Evolutionary conservation across 2,888 invertebrate species (phyloP).

Genomic region (Tachina lurida): DNA sequence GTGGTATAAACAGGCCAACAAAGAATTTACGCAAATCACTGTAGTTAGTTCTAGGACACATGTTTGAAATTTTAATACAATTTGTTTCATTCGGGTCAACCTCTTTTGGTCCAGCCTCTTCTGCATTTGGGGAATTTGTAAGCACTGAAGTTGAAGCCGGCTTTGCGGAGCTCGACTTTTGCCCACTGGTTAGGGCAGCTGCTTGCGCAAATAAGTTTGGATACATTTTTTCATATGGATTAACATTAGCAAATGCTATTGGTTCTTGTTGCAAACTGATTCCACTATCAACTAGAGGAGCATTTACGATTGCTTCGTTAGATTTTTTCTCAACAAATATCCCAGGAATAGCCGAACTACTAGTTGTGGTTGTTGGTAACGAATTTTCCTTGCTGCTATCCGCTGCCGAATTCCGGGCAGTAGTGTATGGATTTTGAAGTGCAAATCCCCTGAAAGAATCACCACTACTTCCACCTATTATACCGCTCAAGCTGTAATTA

Average conservation of each 20-base stretch:
- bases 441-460: slow-evolving; percentile 72
- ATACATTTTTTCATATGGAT: slow-evolving; percentile 80
- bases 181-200: slow-evolving; percentile 59
- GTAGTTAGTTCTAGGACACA: slow-evolving; percentile 90
- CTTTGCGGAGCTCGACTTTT: slow-evolving; percentile 42
- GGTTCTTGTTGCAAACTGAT: slow-evolving; percentile 73
- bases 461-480: slow-evolving; percentile 57
- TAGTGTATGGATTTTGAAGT: slow-evolving; percentile 76
- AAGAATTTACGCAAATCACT: slow-evolving; percentile 93
- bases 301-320: not conserved
- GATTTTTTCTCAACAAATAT: slow-evolving; percentile 72
- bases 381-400: slow-evolving; percentile 35
- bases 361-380: slow-evolving; percentile 53
- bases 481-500: slow-evolving; percentile 76
- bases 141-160: slow-evolving; percentile 25
- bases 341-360: slow-evolving; percentile 70
- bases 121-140: slow-evolving; percentile 44
- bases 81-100: slow-evolving; percentile 69
- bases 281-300: not conserved
- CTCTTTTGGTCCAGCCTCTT: slow-evolving; percentile 59
- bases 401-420: slow-evolving; percentile 62
- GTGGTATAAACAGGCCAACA: slow-evolving; percentile 89
- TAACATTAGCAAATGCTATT: slow-evolving; percentile 79
- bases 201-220: slow-evolving; percentile 78
- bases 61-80: slow-evolving; percentile 89